phyloP scores from a whole-genome alignment of 2,113 vertebrate species.

The Sorex araneus region DNA sequence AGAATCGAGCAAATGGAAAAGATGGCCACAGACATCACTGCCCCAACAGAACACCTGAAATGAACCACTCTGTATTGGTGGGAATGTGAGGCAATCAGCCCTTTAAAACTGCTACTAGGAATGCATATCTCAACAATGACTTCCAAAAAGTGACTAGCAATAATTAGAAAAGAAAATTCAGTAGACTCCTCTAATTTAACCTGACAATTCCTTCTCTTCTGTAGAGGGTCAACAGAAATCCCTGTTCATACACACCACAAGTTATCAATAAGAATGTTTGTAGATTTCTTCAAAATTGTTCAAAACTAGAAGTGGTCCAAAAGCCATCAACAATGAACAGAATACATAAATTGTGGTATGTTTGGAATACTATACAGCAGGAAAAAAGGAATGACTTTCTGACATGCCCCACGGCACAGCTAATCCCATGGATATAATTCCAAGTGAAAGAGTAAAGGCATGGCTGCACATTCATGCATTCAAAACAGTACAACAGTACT shows the following conservation, averaged over 20 bases:
- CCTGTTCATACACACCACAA: not conserved
- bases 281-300: not conserved
- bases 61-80: not conserved
- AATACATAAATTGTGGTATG: not conserved
- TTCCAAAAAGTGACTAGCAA: not conserved
- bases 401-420: not conserved
- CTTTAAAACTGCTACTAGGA: not conserved
- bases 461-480: not conserved
- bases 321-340: not conserved
- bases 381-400: conserved; percentile 2
- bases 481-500: conserved; percentile 36
- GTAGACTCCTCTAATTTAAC: not conserved
- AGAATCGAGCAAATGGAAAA: conserved; percentile 29
- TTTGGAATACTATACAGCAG: not conserved
- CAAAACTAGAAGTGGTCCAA: conserved; percentile 46
- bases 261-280: not conserved
- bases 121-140: not conserved
- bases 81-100: not conserved
- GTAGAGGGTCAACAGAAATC: not conserved
- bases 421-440: not conserved
- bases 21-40: not conserved
- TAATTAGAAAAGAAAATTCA: not conserved
- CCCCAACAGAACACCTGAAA: conserved; percentile 11
- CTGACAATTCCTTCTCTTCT: not conserved
- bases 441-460: not conserved